Conservation (phyloP, 2,113 vertebrate genomes). For the Acrocephalus arundinaceus region DNA sequence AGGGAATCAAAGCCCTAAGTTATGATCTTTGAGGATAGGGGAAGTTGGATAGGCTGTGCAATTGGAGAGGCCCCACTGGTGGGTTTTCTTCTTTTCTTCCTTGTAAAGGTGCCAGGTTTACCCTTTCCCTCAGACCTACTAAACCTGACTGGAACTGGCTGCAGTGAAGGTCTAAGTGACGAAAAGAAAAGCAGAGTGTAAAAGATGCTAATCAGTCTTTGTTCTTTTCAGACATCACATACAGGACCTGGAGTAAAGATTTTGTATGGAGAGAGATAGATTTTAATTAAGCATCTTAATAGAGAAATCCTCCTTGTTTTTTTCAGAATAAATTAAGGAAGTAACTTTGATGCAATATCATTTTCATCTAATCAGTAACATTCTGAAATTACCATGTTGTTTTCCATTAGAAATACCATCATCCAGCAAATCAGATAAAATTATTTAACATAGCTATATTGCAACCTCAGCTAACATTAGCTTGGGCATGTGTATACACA, state of each 20-base stretch:
- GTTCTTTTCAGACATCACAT: slow-evolving; percentile 60
- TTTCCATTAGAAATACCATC: slow-evolving; percentile 79
- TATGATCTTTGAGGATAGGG: neutral
- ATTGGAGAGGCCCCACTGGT: slow-evolving; percentile 19
- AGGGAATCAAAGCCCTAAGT: slow-evolving; percentile 63
- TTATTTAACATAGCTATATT: slow-evolving; percentile 62
- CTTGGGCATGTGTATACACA: neutral
- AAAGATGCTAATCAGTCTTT: slow-evolving; percentile 67
- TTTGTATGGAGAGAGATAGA: slow-evolving; percentile 52
- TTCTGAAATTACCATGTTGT: slow-evolving; percentile 83
- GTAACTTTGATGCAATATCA: slow-evolving; percentile 82
- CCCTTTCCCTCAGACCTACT: neutral
- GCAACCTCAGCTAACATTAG: slow-evolving; percentile 67
- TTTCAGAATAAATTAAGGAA: slow-evolving; percentile 82
- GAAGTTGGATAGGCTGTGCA: slow-evolving; percentile 1
- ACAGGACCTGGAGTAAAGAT: slow-evolving; percentile 64
- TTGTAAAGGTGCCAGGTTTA: neutral
- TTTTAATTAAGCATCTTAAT: slow-evolving; percentile 82
- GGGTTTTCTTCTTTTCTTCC: neutral
- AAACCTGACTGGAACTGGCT: neutral
- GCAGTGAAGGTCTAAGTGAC: slow-evolving; percentile 12
- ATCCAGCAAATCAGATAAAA: slow-evolving; percentile 77
- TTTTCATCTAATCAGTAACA: slow-evolving; percentile 83
- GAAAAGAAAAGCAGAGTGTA: slow-evolving; percentile 43
- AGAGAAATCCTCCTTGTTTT: slow-evolving; percentile 77